A percentile compares a stretch with the other conserved stretches of the same genome.
phyloP scores from a whole-genome alignment of 2,113 vertebrate genomes.

The Varanus salvator region DNA sequence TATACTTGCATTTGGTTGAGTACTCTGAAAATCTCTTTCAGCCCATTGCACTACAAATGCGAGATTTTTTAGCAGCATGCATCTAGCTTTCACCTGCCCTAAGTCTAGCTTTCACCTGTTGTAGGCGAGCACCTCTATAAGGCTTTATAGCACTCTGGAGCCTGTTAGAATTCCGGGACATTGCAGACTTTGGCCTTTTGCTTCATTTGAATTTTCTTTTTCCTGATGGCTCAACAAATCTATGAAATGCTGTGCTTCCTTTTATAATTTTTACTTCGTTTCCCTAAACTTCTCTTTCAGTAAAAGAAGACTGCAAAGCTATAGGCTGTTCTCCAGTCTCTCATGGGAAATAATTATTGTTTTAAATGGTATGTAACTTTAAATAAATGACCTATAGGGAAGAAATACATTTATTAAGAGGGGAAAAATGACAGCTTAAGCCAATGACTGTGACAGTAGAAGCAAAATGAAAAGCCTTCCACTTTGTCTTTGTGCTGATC shows the following conservation, averaged over 20 bases:
- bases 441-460: conserved; percentile 9
- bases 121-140: too few relatives aligned
- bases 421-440: conserved; percentile 5
- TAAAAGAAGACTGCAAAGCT: not conserved
- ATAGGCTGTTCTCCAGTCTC: not conserved
- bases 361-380: conserved; percentile 15
- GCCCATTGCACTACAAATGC: too few relatives aligned
- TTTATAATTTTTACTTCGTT: not conserved
- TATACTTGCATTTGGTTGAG: not conserved
- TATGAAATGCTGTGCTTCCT: not conserved
- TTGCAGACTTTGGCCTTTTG: not conserved
- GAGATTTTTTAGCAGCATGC: too few relatives aligned
- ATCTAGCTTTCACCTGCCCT: too few relatives aligned
- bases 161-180: not conserved
- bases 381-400: conserved; percentile 12
- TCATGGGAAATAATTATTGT: conserved; percentile 31
- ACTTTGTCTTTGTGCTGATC: conserved; percentile 29
- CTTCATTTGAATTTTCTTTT: not conserved
- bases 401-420: conserved; percentile 14
- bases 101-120: too few relatives aligned
- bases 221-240: not conserved
- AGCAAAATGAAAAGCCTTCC: conserved; percentile 33
- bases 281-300: not conserved
- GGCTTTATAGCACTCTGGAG: too few relatives aligned
- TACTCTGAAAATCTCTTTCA: too few relatives aligned